Percentiles rank a stretch among this genome's conserved stretches.
phyloP scores from a whole-genome alignment of 2,113 vertebrate species.

The Centropus unirufus region DNA sequence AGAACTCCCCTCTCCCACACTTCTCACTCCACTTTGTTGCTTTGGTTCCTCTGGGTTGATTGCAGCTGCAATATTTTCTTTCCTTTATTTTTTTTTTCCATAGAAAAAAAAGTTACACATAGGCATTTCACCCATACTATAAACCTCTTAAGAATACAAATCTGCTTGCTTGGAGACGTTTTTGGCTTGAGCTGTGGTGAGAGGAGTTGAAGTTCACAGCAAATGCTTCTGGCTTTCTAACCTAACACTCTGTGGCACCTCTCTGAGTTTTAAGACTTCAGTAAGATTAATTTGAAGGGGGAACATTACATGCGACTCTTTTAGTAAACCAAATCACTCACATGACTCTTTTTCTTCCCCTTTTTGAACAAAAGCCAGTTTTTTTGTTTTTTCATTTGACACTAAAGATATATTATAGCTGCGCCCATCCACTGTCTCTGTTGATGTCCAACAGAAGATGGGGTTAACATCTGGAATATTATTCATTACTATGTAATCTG shows the following conservation, averaged over 20 bases:
- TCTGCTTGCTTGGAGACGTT: neutral
- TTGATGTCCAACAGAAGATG: neutral
- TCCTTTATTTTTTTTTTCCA: neutral
- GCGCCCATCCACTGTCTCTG: neutral
- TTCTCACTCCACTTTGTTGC: neutral
- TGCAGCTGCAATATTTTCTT: neutral
- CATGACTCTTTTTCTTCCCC: neutral
- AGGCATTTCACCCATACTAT: slow-evolving; percentile 1
- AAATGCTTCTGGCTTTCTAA: slow-evolving; percentile 45
- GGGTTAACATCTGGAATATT: slow-evolving; percentile 55
- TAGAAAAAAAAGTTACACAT: neutral
- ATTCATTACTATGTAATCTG: slow-evolving; percentile 55
- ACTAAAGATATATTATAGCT: slow-evolving; percentile 9
- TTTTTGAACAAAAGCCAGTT: neutral
- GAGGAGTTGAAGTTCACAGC: neutral
- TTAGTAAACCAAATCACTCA: neutral
- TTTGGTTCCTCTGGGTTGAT: neutral
- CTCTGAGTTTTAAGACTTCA: slow-evolving; percentile 21
- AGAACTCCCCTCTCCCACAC: neutral
- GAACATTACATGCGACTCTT: neutral
- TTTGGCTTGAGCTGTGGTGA: slow-evolving; percentile 14
- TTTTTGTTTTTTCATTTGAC: neutral
- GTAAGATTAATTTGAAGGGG: slow-evolving; percentile 21
- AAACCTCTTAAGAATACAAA: slow-evolving; percentile 37
- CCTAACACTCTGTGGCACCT: slow-evolving; percentile 10